Evolutionary conservation across 92 coral and sea anemone genomes (phyloP).

Genomic region (Parazoanthus swiftii): DNA sequence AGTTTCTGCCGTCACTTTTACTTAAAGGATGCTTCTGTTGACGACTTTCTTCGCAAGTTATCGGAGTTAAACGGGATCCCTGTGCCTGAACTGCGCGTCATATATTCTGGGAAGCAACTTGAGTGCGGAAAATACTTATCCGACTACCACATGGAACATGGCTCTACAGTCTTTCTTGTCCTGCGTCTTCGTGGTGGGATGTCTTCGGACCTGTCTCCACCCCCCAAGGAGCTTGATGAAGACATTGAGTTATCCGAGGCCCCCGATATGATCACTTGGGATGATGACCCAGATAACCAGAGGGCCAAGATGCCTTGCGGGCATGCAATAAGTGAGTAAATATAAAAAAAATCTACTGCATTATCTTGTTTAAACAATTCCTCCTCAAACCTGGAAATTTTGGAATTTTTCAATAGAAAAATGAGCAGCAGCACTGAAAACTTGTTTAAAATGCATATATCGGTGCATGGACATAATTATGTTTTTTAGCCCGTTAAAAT

Average conservation of each 20-base stretch:
- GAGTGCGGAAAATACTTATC: constrained; percentile 56
- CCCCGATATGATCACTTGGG: constrained; percentile 98
- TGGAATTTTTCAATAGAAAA: no score
- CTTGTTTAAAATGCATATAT: no score
- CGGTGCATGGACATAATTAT: not conserved
- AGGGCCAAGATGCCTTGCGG: constrained; percentile 98
- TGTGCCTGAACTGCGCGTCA: constrained; percentile 48
- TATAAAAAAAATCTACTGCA: no score
- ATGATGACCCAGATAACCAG: constrained; percentile 78
- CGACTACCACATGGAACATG: constrained; percentile 61
- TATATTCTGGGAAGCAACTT: constrained; percentile 59
- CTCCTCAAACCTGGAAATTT: no score
- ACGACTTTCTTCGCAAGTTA: constrained; percentile 58
- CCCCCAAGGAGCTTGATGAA: constrained; percentile 71
- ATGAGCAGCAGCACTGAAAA: no score
- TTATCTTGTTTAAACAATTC: no score
- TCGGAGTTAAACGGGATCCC: constrained; percentile 56
- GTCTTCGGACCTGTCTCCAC: constrained; percentile 42
- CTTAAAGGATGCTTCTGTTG: constrained; percentile 71
- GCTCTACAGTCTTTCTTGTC: constrained; percentile 57
- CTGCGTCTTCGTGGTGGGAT: constrained; percentile 72
- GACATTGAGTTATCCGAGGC: constrained; percentile 72
- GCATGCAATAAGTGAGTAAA: constrained; percentile 79
- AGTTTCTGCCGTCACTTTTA: not conserved
- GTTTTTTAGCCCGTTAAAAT: not conserved